Evolutionary conservation across 2,888 invertebrate species (phyloP), one percentile per base, ranked within the genome.

Genomic region (Metalampra italica): DNA sequence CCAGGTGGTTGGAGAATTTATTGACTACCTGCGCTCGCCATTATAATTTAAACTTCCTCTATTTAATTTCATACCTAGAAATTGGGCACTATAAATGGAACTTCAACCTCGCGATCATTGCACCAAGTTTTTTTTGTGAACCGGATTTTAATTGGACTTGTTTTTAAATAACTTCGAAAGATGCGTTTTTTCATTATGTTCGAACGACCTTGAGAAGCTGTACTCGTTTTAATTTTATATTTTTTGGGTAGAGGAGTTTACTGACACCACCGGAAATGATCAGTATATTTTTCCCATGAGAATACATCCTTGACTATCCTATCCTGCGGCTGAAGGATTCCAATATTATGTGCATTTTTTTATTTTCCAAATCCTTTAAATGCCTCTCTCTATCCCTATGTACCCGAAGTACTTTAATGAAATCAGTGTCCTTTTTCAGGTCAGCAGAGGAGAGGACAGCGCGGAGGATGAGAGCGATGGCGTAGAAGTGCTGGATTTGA

Each of bases 401-500:
- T 7, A 9, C 9, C 9, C 30, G 7, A 30, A 30, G 9, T 30
- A 30, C 30, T 7, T 30, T 30, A 30, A 11, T 4, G 3, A 34
- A 4, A 34, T 34, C 11, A 11, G 9, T 11, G 11, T 39, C 30
- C 49, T 51, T 63, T 60, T 58, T 71, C 71, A 81, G 77, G 62
- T 64, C 53, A 53, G 53, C 54, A 62, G 40, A 50, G 68, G 64
- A 60, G 70, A 70, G 46, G 66, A 63, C 46, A 61, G 47, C 46
- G 58, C 53, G 37, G 77, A 75, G 29, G 56, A 55, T 44, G 81
- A 75, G 46, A 66, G 54, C 52, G 84, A 84, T 15, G 57, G 66
- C 50, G 78, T 62, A 9, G 89, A 87, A 60, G 73, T 88, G 60
- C 75, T 87, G 45, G 83, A 81, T 56, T 86, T 81, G 68, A 64